Base-by-base conservation (phyloP, 2,797 vertebrate genomes). In the Acrocephalus scirpaceus region DNA sequence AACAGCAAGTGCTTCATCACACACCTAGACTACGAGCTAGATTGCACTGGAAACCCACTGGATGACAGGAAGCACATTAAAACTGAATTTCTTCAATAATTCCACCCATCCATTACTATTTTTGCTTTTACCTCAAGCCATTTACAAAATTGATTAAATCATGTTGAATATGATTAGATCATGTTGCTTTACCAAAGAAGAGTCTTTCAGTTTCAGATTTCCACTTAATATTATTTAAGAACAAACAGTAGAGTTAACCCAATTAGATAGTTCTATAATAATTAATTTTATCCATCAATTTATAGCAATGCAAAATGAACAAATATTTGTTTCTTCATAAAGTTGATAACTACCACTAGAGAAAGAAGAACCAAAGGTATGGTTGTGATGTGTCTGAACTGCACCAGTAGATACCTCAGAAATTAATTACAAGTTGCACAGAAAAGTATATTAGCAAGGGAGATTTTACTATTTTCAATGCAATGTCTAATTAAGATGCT, bases 41-140 rank as follows among this genome's bases (percentile, higher is more conserved):
- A 87, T 5, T 67, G 78, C 36, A 74, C 13, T 54, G 45, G 60
- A 84, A 70, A 47, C 45, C 56, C 76, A 45, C 2, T 20, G 21
- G 40, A 76, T 72, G 11, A 51, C 13, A 71, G 64, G 12, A 67
- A 87, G 34, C 16, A 19, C 11, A 25, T 64, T 77, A 75, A 78
- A 87, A 74, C 53, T 76, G 58, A 95, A 70, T 78, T 48, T 94
- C 85, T 77, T 94, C 57, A 92, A 88, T 95, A 94, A 94, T 66
- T 88, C 56, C 54, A 91, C 69, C 44, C 74, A 50, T 44, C 92
- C 45, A 16, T 88, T 77, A 22, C 45, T 86, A 74, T 84, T 78
- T 93, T 88, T 93, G 84, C 73, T 95, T 91, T 88, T 36, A 85
- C 17, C 70, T 93, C 76, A 96, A 96, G 47, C 42, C 64, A 69